Percentiles rank a stretch among this genome's conserved stretches.
Conservation (phyloP, 2,113 vertebrate species). For the Oreotragus oreotragus region DNA sequence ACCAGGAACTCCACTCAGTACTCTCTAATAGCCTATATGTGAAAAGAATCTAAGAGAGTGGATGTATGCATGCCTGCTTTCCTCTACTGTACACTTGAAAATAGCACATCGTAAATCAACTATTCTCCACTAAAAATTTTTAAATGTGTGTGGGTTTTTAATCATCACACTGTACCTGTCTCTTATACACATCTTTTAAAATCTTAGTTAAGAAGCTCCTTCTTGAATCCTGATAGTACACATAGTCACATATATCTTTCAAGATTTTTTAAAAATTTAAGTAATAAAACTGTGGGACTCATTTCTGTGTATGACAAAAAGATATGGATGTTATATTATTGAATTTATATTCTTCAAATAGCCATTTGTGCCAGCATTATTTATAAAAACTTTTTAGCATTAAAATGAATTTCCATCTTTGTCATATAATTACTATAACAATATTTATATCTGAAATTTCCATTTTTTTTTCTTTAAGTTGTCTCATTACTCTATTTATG, state of each 20-base stretch:
- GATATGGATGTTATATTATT: neutral
- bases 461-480: neutral
- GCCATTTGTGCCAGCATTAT: neutral
- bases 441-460: slow-evolving; percentile 19
- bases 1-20: neutral
- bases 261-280: neutral
- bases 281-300: neutral
- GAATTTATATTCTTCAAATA: neutral
- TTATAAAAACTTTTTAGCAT: slow-evolving; percentile 4
- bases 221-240: neutral
- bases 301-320: neutral
- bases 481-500: neutral
- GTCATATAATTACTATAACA: neutral
- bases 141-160: neutral
- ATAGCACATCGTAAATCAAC: neutral
- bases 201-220: neutral
- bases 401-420: neutral
- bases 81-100: neutral
- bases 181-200: no score
- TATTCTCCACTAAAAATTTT: neutral
- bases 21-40: neutral
- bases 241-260: neutral
- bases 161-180: neutral
- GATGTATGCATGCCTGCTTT: neutral
- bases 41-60: neutral